A percentile compares a stretch with the other conserved stretches of the same genome.
Conservation (phyloP, 2,888 invertebrate species). For the Achlya flavicornis region DNA sequence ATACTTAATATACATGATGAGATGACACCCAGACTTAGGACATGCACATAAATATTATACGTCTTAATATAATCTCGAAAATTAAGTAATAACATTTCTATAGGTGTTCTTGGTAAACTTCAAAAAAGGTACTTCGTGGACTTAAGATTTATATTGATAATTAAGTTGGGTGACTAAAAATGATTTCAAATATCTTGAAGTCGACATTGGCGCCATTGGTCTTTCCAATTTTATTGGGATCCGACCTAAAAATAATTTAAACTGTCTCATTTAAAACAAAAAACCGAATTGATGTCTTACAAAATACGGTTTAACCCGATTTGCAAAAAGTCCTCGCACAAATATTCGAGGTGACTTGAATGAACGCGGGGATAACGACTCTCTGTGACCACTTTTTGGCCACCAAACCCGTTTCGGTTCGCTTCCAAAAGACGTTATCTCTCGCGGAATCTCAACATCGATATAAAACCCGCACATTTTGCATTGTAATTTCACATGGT, state of each 20-base stretch:
- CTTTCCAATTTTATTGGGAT: slow-evolving; percentile 15
- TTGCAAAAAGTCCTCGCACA: slow-evolving; percentile 45
- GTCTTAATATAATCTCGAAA: no score
- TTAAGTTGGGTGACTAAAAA: background rate
- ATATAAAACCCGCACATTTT: slow-evolving; percentile 51
- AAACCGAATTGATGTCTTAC: slow-evolving; percentile 48
- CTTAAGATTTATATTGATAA: background rate
- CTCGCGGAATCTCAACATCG: slow-evolving; percentile 54
- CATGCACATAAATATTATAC: no score
- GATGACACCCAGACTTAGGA: no score
- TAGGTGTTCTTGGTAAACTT: background rate
- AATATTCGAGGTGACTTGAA: slow-evolving; percentile 51
- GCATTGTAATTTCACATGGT: slow-evolving; percentile 50
- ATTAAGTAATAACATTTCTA: background rate
- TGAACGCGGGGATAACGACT: slow-evolving; percentile 56
- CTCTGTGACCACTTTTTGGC: slow-evolving; percentile 50
- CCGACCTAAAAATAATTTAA: slow-evolving; percentile 30
- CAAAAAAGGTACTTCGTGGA: background rate
- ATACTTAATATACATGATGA: no score
- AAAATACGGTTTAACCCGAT: slow-evolving; percentile 37
- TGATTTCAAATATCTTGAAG: slow-evolving; percentile 6
- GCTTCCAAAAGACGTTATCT: slow-evolving; percentile 52
- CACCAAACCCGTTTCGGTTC: slow-evolving; percentile 57
- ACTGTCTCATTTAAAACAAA: slow-evolving; percentile 40
- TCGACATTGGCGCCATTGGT: slow-evolving; percentile 36